Percentiles rank a stretch among this genome's conserved stretches.
These are phyloP conservation scores for Actias luna DNA, from an alignment of 2,888 invertebrate species.

Conservation along the genomic window DNA sequence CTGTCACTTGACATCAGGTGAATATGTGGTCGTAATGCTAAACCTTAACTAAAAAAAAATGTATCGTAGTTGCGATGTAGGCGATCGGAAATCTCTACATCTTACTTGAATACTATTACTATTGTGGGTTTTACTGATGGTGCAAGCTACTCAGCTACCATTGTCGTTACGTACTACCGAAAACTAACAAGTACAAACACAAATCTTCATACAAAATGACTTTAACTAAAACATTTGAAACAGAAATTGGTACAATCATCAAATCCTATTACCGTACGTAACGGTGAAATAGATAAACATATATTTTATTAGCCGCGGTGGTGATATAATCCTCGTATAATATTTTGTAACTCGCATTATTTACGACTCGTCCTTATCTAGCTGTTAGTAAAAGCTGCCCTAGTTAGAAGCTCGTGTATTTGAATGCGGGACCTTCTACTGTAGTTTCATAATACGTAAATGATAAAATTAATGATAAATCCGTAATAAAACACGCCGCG, in stretches of 20 bases:
- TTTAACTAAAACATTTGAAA: neutral
- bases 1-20: no score
- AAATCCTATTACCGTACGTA: neutral
- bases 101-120: no score
- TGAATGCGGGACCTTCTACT: slow-evolving; percentile 5
- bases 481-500: slow-evolving; percentile 1
- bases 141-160: no score
- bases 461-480: slow-evolving; percentile 10
- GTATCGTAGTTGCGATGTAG: no score
- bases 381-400: slow-evolving; percentile 10
- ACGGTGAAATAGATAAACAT: slow-evolving; percentile 1
- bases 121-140: no score
- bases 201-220: neutral
- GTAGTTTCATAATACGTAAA: slow-evolving; percentile 5
- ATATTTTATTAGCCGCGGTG: slow-evolving; percentile 6
- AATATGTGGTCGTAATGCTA: no score
- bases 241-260: neutral
- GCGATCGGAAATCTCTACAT: no score
- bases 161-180: no score
- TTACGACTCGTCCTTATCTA: slow-evolving; percentile 5
- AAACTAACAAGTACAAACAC: no score
- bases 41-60: no score
- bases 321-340: slow-evolving; percentile 10
- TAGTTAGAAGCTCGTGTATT: slow-evolving; percentile 3
- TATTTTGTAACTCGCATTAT: slow-evolving; percentile 1